A percentile compares a stretch with the other conserved stretches of the same genome.
These are phyloP conservation scores for Heterochromis multidens DNA, from an alignment of 2,113 vertebrate genomes.

Conservation along the genomic window DNA sequence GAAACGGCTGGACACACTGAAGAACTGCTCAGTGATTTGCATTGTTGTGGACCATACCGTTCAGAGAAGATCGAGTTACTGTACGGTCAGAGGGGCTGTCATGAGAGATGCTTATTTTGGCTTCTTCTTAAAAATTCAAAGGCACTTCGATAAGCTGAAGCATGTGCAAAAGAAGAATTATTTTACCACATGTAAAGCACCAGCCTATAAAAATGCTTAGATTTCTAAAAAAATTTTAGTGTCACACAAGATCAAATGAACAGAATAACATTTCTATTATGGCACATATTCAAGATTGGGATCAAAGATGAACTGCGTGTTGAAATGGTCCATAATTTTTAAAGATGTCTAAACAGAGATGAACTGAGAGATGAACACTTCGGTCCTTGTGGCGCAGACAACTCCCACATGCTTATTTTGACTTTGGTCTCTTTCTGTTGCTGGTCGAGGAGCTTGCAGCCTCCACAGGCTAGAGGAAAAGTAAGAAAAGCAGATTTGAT, in stretches of 20 bases:
- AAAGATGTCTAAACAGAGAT: neutral
- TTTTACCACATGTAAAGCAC: neutral
- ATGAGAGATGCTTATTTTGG: neutral
- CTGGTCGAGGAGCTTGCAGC: constrained; percentile 1
- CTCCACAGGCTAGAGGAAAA: constrained; percentile 30
- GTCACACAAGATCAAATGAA: neutral
- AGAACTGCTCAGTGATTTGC: neutral
- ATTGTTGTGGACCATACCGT: neutral
- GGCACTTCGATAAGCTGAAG: neutral
- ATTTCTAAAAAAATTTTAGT: neutral
- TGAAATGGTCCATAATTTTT: neutral
- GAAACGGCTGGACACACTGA: constrained; percentile 20
- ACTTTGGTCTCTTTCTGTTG: constrained; percentile 54
- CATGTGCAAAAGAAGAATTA: neutral
- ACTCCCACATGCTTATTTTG: constrained; percentile 18
- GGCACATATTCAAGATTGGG: neutral
- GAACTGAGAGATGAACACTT: neutral
- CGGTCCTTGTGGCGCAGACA: neutral
- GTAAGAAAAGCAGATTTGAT: neutral
- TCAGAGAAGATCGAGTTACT: constrained; percentile 8
- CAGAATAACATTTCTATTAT: neutral
- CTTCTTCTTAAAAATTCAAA: neutral
- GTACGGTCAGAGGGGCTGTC: neutral
- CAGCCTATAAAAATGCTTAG: neutral
- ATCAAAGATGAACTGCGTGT: neutral